phyloP scores from a whole-genome alignment of 2,113 vertebrate genomes.

The Eudyptes chrysolophus region DNA sequence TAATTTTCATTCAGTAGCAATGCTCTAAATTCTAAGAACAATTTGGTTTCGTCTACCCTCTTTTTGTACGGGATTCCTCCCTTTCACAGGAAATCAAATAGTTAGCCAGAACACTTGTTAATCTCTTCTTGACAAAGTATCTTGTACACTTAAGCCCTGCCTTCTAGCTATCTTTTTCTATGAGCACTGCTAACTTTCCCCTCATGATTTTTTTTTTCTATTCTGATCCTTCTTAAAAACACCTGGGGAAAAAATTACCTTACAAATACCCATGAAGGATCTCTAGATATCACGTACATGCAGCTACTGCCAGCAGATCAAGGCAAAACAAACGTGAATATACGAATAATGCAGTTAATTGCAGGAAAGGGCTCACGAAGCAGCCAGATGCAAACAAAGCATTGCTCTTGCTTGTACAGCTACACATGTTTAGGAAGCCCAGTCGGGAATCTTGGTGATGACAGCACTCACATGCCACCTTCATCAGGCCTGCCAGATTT shows the following conservation, averaged over 20 bases:
- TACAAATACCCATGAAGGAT: not conserved
- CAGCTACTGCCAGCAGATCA: not conserved
- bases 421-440: not conserved
- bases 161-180: not conserved
- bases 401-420: not conserved
- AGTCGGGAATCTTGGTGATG: not conserved
- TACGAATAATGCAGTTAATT: not conserved
- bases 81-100: not conserved
- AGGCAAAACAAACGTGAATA: not conserved
- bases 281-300: not conserved
- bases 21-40: conserved; percentile 35
- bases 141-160: not conserved
- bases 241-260: not conserved
- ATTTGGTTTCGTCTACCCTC: not conserved
- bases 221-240: not conserved
- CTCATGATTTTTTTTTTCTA: not conserved
- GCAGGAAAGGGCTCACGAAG: not conserved
- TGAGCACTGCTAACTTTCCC: not conserved
- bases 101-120: not conserved
- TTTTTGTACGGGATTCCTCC: not conserved
- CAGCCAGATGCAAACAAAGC: conserved; percentile 6
- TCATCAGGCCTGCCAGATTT: not conserved
- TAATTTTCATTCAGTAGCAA: not conserved
- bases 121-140: not conserved
- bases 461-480: conserved; percentile 4